Evolutionary conservation across 2,113 vertebrate genomes (phyloP).

Genomic region (Siniperca knerii): DNA sequence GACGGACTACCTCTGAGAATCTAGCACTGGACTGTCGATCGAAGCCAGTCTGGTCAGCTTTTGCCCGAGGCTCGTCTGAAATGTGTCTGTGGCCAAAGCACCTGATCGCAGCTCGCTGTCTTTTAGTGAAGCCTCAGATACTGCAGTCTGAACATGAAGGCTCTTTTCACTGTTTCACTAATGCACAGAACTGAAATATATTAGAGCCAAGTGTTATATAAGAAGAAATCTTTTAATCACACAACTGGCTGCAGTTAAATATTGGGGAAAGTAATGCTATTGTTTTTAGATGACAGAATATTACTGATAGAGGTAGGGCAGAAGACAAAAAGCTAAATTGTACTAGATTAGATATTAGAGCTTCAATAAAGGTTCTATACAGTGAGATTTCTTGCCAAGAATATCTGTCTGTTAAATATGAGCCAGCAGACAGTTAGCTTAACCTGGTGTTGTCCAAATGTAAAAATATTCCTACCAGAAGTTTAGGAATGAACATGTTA

Average conservation of each 20-base stretch:
- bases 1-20: neutral
- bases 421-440: neutral
- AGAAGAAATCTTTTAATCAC: neutral
- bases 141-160: neutral
- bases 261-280: neutral
- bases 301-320: neutral
- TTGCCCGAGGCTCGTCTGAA: slow-evolving; percentile 43
- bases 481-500: neutral
- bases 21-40: neutral
- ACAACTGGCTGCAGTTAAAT: neutral
- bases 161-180: neutral
- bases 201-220: neutral
- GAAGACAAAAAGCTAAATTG: neutral
- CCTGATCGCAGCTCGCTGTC: neutral
- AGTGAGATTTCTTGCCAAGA: neutral
- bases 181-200: neutral
- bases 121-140: neutral
- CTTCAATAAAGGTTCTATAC: neutral
- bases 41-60: slow-evolving; percentile 2
- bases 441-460: neutral
- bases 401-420: neutral
- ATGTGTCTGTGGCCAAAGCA: slow-evolving; percentile 34
- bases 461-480: too few relatives aligned
- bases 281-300: neutral
- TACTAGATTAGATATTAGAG: neutral